Percentiles rank a stretch among this genome's conserved stretches.
Evolutionary conservation across 2,113 vertebrate genomes (phyloP).

Genomic region (Istiophorus platypterus): DNA sequence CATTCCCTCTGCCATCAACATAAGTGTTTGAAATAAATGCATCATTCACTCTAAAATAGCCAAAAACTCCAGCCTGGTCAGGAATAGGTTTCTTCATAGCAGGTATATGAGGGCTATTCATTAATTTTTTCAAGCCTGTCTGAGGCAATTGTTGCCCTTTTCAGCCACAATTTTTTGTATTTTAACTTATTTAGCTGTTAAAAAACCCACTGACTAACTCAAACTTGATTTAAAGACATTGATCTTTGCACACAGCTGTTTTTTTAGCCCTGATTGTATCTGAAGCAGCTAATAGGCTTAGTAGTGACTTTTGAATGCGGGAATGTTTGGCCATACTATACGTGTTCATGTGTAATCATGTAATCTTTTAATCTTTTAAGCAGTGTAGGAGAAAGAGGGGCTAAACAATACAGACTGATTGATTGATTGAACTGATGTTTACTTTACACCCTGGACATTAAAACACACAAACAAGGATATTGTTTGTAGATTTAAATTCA

Average conservation of each 20-base stretch:
- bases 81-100: not conserved
- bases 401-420: not conserved
- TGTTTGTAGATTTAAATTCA: too few relatives aligned
- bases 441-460: too few relatives aligned
- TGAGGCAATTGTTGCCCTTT: not conserved
- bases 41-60: not conserved
- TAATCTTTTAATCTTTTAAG: not conserved
- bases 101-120: not conserved
- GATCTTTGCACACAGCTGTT: not conserved
- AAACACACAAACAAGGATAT: too few relatives aligned
- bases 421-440: too few relatives aligned
- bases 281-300: too few relatives aligned
- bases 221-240: not conserved
- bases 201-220: too few relatives aligned
- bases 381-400: not conserved
- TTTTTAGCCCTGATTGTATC: too few relatives aligned
- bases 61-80: not conserved
- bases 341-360: not conserved
- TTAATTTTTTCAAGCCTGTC: not conserved
- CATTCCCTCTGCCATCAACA: not conserved
- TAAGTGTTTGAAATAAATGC: not conserved
- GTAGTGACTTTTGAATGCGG: slow-evolving; percentile 1
- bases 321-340: not conserved
- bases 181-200: not conserved
- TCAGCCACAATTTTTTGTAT: not conserved